phyloP scores from a whole-genome alignment of 1,140 invertebrate species.

The Nautilus pompilius region DNA sequence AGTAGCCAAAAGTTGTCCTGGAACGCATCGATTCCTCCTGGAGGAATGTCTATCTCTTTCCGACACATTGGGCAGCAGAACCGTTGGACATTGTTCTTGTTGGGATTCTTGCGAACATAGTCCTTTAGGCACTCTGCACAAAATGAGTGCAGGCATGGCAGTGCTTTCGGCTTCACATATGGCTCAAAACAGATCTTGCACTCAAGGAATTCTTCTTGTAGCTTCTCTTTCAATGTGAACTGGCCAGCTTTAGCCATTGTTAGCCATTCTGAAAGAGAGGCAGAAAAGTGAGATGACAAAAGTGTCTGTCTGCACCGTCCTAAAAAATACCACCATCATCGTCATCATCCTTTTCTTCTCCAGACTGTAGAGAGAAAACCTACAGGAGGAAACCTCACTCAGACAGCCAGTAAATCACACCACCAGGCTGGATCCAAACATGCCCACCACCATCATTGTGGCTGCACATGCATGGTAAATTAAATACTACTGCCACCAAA shows the following conservation, averaged over 20 bases:
- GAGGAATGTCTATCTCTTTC: slow-evolving; percentile 42
- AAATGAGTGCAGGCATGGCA: slow-evolving; percentile 90
- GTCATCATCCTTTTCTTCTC: not conserved
- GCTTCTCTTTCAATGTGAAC: slow-evolving; percentile 38
- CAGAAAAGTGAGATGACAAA: no score
- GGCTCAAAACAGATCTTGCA: slow-evolving; percentile 53
- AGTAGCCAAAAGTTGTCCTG: slow-evolving; percentile 48
- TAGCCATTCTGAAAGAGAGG: slow-evolving; percentile 49
- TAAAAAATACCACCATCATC: not conserved
- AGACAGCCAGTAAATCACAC: not conserved
- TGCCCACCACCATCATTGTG: not conserved
- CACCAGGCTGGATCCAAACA: not conserved
- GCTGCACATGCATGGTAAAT: no score
- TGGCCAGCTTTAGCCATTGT: slow-evolving; percentile 39
- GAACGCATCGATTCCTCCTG: slow-evolving; percentile 41
- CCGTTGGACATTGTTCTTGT: slow-evolving; percentile 35
- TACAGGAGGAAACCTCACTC: not conserved
- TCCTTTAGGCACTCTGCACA: slow-evolving; percentile 76
- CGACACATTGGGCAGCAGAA: slow-evolving; percentile 53
- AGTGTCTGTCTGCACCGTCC: not conserved
- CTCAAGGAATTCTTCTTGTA: slow-evolving; percentile 52
- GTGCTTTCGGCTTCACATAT: slow-evolving; percentile 66
- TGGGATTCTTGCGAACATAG: slow-evolving; percentile 43
- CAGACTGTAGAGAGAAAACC: not conserved
- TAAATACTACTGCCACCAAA: no score